These are phyloP conservation scores for Hypolimnas misippus DNA, from an alignment of 2,888 invertebrate genomes.

Conservation along the genomic window DNA sequence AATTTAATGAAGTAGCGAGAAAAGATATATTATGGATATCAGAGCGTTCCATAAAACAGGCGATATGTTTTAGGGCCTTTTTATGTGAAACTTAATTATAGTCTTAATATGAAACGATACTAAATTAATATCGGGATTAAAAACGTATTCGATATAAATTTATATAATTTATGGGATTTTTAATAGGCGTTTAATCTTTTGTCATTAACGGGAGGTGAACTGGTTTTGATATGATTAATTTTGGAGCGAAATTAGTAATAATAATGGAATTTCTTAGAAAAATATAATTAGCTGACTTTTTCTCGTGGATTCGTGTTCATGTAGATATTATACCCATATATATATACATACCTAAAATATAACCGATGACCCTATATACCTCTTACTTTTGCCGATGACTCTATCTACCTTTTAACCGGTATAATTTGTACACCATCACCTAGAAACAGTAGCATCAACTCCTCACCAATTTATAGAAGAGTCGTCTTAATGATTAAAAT, in stretches of 20 bases:
- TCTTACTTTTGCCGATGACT: too few relatives aligned
- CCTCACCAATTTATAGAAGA: too few relatives aligned
- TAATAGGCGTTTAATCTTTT: conserved; percentile 66
- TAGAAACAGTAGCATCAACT: too few relatives aligned
- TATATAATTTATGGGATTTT: conserved; percentile 71
- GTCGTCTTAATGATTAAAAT: too few relatives aligned
- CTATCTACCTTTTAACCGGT: too few relatives aligned
- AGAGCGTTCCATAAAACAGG: conserved; percentile 58
- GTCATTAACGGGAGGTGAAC: conserved; percentile 31
- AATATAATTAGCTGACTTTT: not conserved
- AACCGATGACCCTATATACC: too few relatives aligned
- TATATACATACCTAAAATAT: too few relatives aligned
- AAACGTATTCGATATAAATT: conserved; percentile 77
- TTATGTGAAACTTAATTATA: conserved; percentile 76
- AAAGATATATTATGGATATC: conserved; percentile 64
- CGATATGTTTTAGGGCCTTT: conserved; percentile 69
- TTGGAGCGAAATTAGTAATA: conserved; percentile 26
- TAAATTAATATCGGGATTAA: conserved; percentile 78
- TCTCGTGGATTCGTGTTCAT: too few relatives aligned
- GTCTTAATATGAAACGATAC: conserved; percentile 76
- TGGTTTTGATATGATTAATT: conserved; percentile 30
- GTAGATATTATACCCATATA: too few relatives aligned
- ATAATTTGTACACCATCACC: too few relatives aligned
- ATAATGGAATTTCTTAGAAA: conserved; percentile 9
- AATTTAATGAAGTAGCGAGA: not conserved